phyloP scores from a whole-genome alignment of 2,888 invertebrate species.

The Gasteruption jaculator region DNA sequence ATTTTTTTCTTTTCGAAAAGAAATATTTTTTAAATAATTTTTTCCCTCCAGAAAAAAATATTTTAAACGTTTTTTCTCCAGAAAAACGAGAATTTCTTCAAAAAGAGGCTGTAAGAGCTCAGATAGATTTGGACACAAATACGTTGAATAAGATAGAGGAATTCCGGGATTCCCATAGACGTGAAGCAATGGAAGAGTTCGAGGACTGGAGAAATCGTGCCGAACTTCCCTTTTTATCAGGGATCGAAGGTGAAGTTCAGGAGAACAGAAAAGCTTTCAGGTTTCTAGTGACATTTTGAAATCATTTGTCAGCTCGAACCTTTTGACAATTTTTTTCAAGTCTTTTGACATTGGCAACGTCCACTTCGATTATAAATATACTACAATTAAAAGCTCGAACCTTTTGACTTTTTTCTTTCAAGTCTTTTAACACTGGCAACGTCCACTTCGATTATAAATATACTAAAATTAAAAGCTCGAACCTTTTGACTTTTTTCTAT shows the following conservation, averaged over 20 bases:
- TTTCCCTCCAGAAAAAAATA: constrained; percentile 4
- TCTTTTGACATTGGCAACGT: too few relatives aligned
- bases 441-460: too few relatives aligned
- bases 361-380: too few relatives aligned
- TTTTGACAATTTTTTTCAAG: too few relatives aligned
- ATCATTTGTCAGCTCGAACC: too few relatives aligned
- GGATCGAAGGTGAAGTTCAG: constrained; percentile 27
- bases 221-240: constrained; percentile 31
- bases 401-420: too few relatives aligned
- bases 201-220: constrained; percentile 57
- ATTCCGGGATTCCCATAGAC: constrained; percentile 60
- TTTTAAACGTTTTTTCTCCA: constrained; percentile 18
- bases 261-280: constrained; percentile 37
- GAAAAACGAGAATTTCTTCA: constrained; percentile 57
- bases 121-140: constrained; percentile 58
- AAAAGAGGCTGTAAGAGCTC: constrained; percentile 59
- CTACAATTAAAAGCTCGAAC: too few relatives aligned
- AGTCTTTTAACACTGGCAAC: too few relatives aligned
- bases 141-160: constrained; percentile 62
- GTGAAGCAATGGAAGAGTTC: constrained; percentile 63
- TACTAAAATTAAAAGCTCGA: too few relatives aligned
- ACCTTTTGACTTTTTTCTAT: too few relatives aligned
- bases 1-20: not conserved
- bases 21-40: not conserved
- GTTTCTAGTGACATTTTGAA: too few relatives aligned